Evolutionary conservation across 2,888 invertebrate genomes (phyloP), one percentile per base, ranked within the genome.

Genomic region (Ctenicera cuprea): DNA sequence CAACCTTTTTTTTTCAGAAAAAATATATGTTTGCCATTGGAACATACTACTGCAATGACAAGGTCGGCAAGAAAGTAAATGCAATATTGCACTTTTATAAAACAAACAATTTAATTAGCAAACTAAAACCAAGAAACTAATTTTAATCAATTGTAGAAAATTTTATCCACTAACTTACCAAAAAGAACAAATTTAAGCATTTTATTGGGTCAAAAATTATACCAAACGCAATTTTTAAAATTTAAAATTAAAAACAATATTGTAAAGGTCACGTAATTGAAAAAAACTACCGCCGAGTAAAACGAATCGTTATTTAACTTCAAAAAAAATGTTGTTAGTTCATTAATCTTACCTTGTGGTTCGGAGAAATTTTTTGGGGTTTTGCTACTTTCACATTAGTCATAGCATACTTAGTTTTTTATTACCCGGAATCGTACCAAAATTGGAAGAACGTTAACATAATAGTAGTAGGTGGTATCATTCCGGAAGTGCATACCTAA

Each of bases 11-110:
- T 59, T 63, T 63, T 43, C 3, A 9, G 52, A 26, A 59, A 38
- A 30, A 33, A 18, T 1, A 38, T 59, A 41, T 2, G 41, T 33
- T 37, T 57, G 18, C 26, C 57, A 43, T 57, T 43, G 22, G 48
- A 57, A 68, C n/a, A 57, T 59, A 68, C 59, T 68, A n/a, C 59
- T 68, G 41, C 30, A 61, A 33, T 45, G 45, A 43, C 52, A 68
- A 69, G 69, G 69, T 69, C 69, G 52, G 38, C 50, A 33, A 62
- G 69, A 69, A 69, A 69, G 69, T 52, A 69, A 69, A 30, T 59
- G 67, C 67, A 59, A 54, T 18, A 38, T 16, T 41, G 38, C 20
- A 38, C 38, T 59, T 57, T 59, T 57, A 45, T 43, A 33, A 41
- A 26, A 22, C 48, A 45, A 61, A 45, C 20, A 57, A 43, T 59